Evolutionary conservation across 2,888 invertebrate genomes (phyloP).

Genomic region (Eucera pruinosa): DNA sequence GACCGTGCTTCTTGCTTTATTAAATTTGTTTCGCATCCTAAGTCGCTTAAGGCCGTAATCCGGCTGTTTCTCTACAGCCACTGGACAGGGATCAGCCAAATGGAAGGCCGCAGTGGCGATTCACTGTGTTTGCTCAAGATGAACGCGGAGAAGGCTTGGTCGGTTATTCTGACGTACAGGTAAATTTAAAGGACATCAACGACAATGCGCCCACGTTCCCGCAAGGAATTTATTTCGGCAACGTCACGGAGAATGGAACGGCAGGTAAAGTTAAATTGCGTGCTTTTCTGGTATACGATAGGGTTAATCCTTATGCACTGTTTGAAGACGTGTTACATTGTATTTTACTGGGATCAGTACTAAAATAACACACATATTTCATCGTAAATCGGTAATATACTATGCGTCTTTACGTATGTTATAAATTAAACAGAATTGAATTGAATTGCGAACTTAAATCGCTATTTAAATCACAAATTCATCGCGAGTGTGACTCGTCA

Average conservation of each 20-base stretch:
- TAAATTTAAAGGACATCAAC: constrained; percentile 98
- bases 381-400: no score
- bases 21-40: constrained; percentile 25
- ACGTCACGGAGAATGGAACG: constrained; percentile 98
- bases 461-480: no score
- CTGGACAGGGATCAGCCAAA: constrained; percentile 98
- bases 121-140: constrained; percentile 98
- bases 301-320: no score
- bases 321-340: no score
- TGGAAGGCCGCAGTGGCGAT: constrained; percentile 97
- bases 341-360: no score
- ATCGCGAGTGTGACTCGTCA: no score
- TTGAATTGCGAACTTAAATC: no score
- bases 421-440: no score
- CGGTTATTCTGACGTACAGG: constrained; percentile 98
- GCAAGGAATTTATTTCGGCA: constrained; percentile 96
- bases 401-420: no score
- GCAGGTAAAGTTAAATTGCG: constrained; percentile 85
- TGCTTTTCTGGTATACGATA: no score
- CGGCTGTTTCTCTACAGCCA: constrained; percentile 86
- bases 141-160: constrained; percentile 98
- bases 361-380: no score
- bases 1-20: constrained; percentile 11
- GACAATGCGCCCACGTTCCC: constrained; percentile 99
- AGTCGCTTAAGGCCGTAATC: neutral